A percentile compares a stretch with the other conserved stretches of the same genome.
phyloP scores from a whole-genome alignment of 37 sponge, comb jelly and placozoan species.

The Ephydatia muelleri region DNA sequence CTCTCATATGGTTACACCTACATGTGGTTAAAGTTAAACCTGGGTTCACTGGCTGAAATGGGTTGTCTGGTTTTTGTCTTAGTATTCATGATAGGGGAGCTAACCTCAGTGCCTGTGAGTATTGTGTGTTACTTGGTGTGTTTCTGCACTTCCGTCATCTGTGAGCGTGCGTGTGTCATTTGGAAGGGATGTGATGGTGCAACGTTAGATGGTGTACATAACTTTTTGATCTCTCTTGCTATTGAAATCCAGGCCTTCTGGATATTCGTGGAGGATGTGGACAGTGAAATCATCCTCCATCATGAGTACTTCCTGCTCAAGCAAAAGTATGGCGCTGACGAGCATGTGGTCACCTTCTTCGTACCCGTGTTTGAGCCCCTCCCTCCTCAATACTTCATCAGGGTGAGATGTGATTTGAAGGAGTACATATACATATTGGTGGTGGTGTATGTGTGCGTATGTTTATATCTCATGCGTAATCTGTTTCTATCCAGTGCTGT shows the following conservation, averaged over 20 bases:
- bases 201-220: background rate
- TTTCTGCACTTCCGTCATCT: background rate
- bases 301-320: slow-evolving; percentile 98
- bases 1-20: too few relatives aligned
- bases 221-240: background rate
- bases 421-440: background rate
- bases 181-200: background rate
- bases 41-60: too few relatives aligned
- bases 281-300: slow-evolving; percentile 93
- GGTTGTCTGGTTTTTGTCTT: too few relatives aligned
- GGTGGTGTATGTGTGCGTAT: background rate
- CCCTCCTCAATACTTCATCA: slow-evolving; percentile 99
- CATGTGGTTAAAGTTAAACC: too few relatives aligned
- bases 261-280: slow-evolving; percentile 98
- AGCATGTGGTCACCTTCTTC: slow-evolving; percentile 93
- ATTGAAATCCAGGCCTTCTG: slow-evolving; percentile 83
- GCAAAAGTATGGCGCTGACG: slow-evolving; percentile 86
- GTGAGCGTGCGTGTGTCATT: background rate
- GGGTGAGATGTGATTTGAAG: background rate
- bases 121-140: too few relatives aligned
- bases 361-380: slow-evolving; percentile 99
- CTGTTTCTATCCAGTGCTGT: background rate
- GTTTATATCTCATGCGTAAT: background rate
- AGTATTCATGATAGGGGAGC: too few relatives aligned
- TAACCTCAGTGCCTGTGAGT: too few relatives aligned